Conservation (phyloP, 2,797 vertebrate species). For the Poecilia gillii region DNA sequence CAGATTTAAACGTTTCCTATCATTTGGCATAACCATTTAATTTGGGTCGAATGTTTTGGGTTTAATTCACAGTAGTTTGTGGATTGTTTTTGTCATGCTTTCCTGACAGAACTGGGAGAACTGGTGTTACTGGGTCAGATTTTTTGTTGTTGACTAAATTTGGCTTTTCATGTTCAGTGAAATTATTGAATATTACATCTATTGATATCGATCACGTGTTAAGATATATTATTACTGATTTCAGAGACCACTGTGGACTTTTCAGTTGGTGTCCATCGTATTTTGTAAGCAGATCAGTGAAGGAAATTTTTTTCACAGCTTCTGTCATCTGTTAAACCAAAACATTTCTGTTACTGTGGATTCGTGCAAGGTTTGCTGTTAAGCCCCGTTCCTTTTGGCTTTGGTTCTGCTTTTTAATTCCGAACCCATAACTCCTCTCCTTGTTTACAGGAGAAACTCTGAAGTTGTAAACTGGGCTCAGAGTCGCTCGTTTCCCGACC, state of each 20-base stretch:
- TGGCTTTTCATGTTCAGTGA: not conserved
- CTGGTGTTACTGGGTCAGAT: not conserved
- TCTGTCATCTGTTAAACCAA: slow-evolving; percentile 26
- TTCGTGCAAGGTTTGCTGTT: not conserved
- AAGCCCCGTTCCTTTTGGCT: slow-evolving; percentile 24
- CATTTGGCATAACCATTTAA: not conserved
- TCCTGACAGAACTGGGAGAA: not conserved
- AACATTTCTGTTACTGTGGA: slow-evolving; percentile 20
- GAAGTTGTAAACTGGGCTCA: slow-evolving; percentile 3
- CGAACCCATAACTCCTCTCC: slow-evolving; percentile 43
- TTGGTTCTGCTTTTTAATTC: slow-evolving; percentile 56
- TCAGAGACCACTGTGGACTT: too few species aligned
- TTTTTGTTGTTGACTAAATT: not conserved
- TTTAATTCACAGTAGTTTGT: not conserved
- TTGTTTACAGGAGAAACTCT: slow-evolving; percentile 5
- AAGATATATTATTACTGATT: not conserved
- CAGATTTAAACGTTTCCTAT: not conserved
- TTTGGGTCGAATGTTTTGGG: not conserved
- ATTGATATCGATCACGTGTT: too few species aligned
- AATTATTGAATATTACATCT: too few species aligned
- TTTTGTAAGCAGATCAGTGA: not conserved
- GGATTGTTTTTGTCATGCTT: not conserved
- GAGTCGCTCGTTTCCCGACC: slow-evolving; percentile 14
- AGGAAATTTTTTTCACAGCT: not conserved
- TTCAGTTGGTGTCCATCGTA: not conserved